Conservation (phyloP, 2,888 invertebrate genomes). For the Adela reaumurella region DNA sequence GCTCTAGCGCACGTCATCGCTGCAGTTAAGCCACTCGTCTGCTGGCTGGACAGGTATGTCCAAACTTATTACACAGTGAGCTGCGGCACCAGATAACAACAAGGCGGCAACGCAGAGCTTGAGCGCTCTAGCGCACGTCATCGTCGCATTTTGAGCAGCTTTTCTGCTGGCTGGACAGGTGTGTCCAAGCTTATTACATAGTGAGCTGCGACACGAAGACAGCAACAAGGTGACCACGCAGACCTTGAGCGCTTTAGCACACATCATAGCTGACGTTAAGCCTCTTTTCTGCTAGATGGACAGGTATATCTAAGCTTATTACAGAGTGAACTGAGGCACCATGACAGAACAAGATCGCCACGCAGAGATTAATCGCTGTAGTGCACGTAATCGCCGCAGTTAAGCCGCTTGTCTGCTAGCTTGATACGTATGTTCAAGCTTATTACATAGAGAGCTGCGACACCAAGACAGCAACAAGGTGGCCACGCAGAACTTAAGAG, state of each 20-base stretch:
- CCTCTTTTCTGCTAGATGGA: conserved; percentile 90
- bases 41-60: conserved; percentile 82
- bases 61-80: conserved; percentile 60
- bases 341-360: conserved; percentile 64
- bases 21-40: conserved; percentile 81
- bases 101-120: conserved; percentile 76
- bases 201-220: conserved; percentile 59
- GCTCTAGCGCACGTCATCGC: conserved; percentile 83
- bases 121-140: conserved; percentile 81
- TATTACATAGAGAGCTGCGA: conserved; percentile 68
- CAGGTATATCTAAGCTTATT: conserved; percentile 56
- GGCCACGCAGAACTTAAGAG: conserved; percentile 76
- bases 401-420: conserved; percentile 86
- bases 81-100: conserved; percentile 52
- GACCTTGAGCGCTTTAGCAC: conserved; percentile 81
- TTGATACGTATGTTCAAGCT: conserved; percentile 73
- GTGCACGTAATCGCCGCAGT: conserved; percentile 79
- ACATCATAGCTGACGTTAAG: conserved; percentile 77
- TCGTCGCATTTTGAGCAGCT: conserved; percentile 80
- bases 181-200: conserved; percentile 49
- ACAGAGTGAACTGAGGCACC: conserved; percentile 41
- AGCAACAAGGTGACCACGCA: conserved; percentile 69
- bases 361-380: conserved; percentile 80
- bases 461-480: conserved; percentile 59
- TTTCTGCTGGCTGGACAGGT: conserved; percentile 89